Evolutionary conservation across 1,140 invertebrate species (phyloP), one percentile per base, ranked within the genome.

Genomic region (Branchinecta lindahli): DNA sequence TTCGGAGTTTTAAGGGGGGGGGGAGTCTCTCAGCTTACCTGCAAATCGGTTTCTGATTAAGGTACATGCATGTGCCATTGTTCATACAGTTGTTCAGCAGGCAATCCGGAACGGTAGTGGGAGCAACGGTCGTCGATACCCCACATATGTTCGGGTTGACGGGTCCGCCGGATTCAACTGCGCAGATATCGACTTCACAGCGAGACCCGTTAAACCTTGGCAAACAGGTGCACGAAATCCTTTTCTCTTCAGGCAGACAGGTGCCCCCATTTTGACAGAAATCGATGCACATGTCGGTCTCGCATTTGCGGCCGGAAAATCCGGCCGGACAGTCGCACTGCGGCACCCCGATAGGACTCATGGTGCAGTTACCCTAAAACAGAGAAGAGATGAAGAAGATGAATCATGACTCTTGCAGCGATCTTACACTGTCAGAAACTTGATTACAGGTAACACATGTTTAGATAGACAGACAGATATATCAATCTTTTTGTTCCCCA

Each of bases 231-330:
- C 82, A 83, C 0, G 74, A 73, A 8, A 78, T 75, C 61, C 70
- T 70, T 8, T 71, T 70, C 12, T 65, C 69, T 66, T 66, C 72
- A 46, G 72, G 73, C 8, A 73, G 46, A 68, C 77, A 78, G 18
- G 70, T 74, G 33, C 81, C 84, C 20, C 82, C 83, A 74, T 86
- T 85, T 33, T 79, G 77, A 73, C 85, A 86, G 71, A 79, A 80
- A 70, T 74, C 72, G 20, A 61, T 61, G 61, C 75, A 76, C 15
- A 68, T 52, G 65, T 75, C 69, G 44, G 69, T 68, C 8, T 75
- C 71, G 61, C 74, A 77, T 21, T 71, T 66, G 44, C 71, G 70
- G 18, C 74, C 73, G 45, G 70, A 70, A 69, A 70, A 73, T 9
- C 73, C 74, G 8, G 66, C 70, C 1, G 52, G 66, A 67, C 73